These are phyloP conservation scores for Pitta sordida DNA, from an alignment of 2,113 vertebrate genomes.

Conservation along the genomic window DNA sequence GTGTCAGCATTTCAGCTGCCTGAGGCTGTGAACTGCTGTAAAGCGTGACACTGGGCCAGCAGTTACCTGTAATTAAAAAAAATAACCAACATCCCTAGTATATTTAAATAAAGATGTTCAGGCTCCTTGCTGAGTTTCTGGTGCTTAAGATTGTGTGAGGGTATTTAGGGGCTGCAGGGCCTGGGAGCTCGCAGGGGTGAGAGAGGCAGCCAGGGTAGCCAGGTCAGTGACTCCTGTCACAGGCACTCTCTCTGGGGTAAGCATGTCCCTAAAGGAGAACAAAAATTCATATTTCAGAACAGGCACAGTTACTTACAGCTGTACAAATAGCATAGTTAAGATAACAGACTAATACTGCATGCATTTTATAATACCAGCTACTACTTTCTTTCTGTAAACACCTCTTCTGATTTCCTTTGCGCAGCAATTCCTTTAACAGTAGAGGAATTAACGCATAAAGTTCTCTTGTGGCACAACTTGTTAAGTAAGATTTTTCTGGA, in stretches of 20 bases:
- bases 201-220: background rate
- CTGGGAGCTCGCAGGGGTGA: accelerated
- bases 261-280: background rate
- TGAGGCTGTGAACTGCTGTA: background rate
- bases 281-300: background rate
- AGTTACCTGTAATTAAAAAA: background rate
- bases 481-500: background rate
- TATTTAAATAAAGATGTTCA: background rate
- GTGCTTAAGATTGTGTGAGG: accelerated
- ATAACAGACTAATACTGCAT: background rate
- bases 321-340: background rate
- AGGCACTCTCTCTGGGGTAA: background rate
- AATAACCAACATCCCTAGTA: background rate
- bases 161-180: accelerated
- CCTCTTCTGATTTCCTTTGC: background rate
- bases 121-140: background rate
- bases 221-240: background rate
- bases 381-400: background rate
- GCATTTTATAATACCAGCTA: background rate
- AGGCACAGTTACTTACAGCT: background rate
- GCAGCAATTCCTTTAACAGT: background rate
- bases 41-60: background rate
- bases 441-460: background rate
- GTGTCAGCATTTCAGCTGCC: background rate
- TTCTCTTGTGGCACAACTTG: background rate